These are phyloP conservation scores for Ariolimax columbianus DNA, from an alignment of 2,888 invertebrate species.

Conservation along the genomic window DNA sequence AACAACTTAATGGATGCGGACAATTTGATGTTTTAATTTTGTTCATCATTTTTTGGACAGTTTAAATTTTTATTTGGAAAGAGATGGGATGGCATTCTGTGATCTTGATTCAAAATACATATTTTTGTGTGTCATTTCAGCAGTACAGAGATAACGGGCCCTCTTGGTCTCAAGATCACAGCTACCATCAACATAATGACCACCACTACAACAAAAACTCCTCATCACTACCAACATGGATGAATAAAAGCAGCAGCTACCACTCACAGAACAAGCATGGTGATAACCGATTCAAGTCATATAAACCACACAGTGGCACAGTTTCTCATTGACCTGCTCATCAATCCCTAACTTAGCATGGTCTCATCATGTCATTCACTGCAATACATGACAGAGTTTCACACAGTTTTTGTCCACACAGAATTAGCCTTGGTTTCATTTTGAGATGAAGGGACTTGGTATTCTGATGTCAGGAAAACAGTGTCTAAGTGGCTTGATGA, in stretches of 20 bases:
- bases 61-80: too few relatives aligned
- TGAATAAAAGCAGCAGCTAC: neutral
- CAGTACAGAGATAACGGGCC: slow-evolving; percentile 25
- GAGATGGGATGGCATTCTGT: too few relatives aligned
- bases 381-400: neutral
- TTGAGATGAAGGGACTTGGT: neutral
- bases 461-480: neutral
- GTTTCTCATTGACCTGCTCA: slow-evolving; percentile 4
- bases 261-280: neutral
- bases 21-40: too few relatives aligned
- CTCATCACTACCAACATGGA: neutral
- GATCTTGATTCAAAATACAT: too few relatives aligned
- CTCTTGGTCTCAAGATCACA: slow-evolving; percentile 48
- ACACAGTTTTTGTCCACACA: neutral
- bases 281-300: slow-evolving; percentile 6
- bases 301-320: slow-evolving; percentile 16
- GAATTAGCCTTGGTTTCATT: neutral
- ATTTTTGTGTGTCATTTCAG: slow-evolving; percentile 4
- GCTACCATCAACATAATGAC: slow-evolving; percentile 44
- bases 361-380: neutral
- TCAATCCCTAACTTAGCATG: neutral
- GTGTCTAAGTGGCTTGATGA: too few relatives aligned
- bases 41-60: too few relatives aligned
- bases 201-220: slow-evolving; percentile 31
- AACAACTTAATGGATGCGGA: too few relatives aligned